Percentiles rank a stretch among this genome's conserved stretches.
Conservation (phyloP, 2,113 vertebrate genomes). For the Periophthalmus modestus region DNA sequence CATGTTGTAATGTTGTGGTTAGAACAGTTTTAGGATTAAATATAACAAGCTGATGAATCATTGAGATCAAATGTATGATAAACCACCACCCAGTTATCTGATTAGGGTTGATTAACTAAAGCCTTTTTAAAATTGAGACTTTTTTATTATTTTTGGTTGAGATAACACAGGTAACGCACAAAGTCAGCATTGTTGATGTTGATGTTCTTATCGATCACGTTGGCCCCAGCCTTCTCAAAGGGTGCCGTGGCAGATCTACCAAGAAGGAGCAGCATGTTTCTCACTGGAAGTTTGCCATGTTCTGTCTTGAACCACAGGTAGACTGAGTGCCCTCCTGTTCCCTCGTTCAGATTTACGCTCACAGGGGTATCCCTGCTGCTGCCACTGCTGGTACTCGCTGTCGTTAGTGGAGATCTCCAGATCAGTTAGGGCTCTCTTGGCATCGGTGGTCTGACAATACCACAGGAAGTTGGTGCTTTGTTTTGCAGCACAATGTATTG, state of each 20-base stretch:
- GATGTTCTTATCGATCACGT: neutral
- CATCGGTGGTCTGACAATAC: neutral
- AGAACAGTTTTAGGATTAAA: neutral
- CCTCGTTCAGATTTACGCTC: neutral
- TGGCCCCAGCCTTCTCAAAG: neutral
- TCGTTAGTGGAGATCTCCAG: neutral
- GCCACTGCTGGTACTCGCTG: rapidly evolving
- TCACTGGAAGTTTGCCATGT: neutral
- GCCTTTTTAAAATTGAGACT: neutral
- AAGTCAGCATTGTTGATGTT: neutral
- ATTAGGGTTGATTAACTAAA: neutral
- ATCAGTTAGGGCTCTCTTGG: neutral
- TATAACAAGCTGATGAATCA: neutral
- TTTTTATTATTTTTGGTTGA: neutral
- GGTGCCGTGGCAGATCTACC: rapidly evolving
- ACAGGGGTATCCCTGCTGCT: neutral
- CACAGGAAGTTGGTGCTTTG: neutral
- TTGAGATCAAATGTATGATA: neutral
- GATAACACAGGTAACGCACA: neutral
- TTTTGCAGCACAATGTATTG: neutral
- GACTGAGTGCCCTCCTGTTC: rapidly evolving
- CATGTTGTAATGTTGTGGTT: neutral
- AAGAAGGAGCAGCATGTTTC: neutral
- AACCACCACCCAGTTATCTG: neutral
- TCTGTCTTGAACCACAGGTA: constrained; percentile 10